phyloP scores from a whole-genome alignment of 2,888 invertebrate species.

The Encarsia formosa region DNA sequence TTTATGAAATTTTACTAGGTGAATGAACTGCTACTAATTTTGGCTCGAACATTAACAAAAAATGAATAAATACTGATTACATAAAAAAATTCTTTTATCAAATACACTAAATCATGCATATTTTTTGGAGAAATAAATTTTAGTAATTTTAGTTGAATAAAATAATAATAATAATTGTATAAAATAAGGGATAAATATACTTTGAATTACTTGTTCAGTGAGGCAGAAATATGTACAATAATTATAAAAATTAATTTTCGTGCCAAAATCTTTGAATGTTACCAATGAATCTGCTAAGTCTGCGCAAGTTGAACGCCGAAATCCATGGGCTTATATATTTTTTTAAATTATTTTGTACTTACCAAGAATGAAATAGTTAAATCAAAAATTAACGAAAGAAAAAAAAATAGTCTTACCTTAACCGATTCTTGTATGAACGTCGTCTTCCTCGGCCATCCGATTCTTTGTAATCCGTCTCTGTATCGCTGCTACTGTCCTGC shows the following conservation, averaged over 20 bases:
- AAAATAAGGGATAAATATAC: background rate
- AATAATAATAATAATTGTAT: background rate
- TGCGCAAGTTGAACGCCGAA: slow-evolving; percentile 19
- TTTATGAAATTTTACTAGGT: slow-evolving; percentile 23
- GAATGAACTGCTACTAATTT: slow-evolving; percentile 24
- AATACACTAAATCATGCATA: slow-evolving; percentile 1
- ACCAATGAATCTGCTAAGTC: slow-evolving; percentile 25
- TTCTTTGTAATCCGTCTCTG: slow-evolving; percentile 72
- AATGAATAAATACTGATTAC: background rate
- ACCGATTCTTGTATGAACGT: slow-evolving; percentile 66
- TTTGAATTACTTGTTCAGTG: too few species aligned
- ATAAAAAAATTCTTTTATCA: background rate
- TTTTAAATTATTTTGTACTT: too few species aligned
- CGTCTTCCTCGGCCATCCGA: slow-evolving; percentile 65
- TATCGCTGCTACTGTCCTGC: slow-evolving; percentile 77
- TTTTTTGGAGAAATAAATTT: too few species aligned
- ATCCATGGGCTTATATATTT: slow-evolving; percentile 14
- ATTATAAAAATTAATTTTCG: slow-evolving; percentile 18
- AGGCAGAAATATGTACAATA: slow-evolving; percentile 6
- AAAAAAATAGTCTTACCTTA: slow-evolving; percentile 54
- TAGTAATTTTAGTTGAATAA: slow-evolving; percentile 4
- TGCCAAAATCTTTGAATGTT: slow-evolving; percentile 26
- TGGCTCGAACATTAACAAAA: slow-evolving; percentile 19
- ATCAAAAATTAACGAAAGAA: slow-evolving; percentile 8
- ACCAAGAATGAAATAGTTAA: slow-evolving; percentile 17